Conservation (phyloP, 2,888 invertebrate genomes). For the Polyploca ridens region DNA sequence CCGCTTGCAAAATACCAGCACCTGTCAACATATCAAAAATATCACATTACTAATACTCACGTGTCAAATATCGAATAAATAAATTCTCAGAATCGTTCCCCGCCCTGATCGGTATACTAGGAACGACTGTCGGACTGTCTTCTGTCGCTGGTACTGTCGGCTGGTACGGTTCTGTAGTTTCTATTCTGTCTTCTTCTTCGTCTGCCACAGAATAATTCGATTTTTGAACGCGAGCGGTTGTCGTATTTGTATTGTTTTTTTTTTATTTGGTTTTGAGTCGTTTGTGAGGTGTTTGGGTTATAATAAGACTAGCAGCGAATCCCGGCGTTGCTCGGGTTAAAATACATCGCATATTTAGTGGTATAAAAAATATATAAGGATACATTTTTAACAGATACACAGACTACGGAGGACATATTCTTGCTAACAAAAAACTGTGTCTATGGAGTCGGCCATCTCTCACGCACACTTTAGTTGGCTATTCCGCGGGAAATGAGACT, state of each 20-base stretch:
- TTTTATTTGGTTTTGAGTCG: neutral
- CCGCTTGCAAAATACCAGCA: neutral
- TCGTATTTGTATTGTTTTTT: conserved; percentile 66
- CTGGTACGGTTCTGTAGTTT: conserved; percentile 60
- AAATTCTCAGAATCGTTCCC: conserved; percentile 66
- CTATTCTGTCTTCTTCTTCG: conserved; percentile 77
- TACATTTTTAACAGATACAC: no score
- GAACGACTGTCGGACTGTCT: conserved; percentile 33
- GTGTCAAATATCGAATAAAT: conserved; percentile 78
- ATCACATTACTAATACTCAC: conserved; percentile 59
- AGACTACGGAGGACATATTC: no score
- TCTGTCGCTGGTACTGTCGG: conserved; percentile 27
- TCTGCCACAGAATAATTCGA: conserved; percentile 62
- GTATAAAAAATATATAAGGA: no score
- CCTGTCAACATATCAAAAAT: conserved; percentile 61
- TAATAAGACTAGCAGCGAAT: no score
- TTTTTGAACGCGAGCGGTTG: conserved; percentile 67
- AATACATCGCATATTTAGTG: no score
- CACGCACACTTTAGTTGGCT: no score
- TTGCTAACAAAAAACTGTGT: no score
- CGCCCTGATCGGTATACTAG: conserved; percentile 43
- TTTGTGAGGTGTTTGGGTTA: neutral
- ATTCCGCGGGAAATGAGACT: no score
- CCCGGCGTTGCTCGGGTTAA: no score
- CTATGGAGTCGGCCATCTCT: no score